Evolutionary conservation across 2,888 invertebrate genomes (phyloP), one percentile per base, ranked within the genome.

Genomic region (Troglohyphantes excavatus): DNA sequence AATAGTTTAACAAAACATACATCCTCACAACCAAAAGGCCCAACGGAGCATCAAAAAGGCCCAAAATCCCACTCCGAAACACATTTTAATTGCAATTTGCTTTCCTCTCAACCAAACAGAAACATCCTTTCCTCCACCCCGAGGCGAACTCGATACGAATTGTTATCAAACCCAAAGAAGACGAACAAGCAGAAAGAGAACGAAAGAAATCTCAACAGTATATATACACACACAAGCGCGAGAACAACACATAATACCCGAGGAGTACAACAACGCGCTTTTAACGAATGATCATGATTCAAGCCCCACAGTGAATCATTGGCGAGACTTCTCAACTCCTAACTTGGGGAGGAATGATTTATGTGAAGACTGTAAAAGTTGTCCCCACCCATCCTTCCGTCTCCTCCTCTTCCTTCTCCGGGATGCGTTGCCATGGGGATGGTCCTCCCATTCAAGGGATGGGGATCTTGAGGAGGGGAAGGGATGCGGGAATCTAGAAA

Each of bases 281-380:
- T 89, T 89, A 89, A 89, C 88, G 88, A 89, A 89, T 89, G 88
- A 89, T 89, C 82, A 76, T 76, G 88, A 67, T 59, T 73, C 76
- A 53, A 39, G 65, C 87, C 78, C 87, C 70, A 53, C 82, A 68
- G 75, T 89, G 88, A 89, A 89, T 89, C 88, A 89, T 89, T 76
- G 70, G 76, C 82, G 21, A 82, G 75, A 82, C 88, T 82, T 89
- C 82, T 89, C 88, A 89, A 89, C 88, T 89, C 88, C 82, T 76
- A 88, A 88, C 81, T 88, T 81, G 21, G 53, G 33, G 59, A 81
- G 73, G 81, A 89, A 89, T 89, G 88, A 89, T 89, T 89, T 89
- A 89, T 89, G 88, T 82, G 76, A 65, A 89, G 76, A 68, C 88
- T 39, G 88, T 82, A 81, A 76, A 89, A 82, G 76, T 82, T 89